Conservation (phyloP, 1,140 invertebrate species). For the Scylla paramamosain region DNA sequence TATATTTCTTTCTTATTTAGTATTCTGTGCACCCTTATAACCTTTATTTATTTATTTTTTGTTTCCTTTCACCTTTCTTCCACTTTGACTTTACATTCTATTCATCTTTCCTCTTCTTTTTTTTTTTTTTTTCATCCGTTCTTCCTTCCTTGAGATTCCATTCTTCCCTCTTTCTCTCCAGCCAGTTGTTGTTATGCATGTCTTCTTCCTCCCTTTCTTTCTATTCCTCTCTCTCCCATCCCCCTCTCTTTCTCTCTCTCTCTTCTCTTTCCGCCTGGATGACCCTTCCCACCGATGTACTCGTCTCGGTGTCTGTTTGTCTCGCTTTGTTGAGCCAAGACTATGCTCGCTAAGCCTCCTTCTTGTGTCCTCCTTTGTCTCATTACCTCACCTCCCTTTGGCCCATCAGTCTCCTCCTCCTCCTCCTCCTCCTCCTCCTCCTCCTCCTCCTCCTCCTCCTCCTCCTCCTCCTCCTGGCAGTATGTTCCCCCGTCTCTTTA, state of each 20-base stretch:
- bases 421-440: slow-evolving; percentile 31
- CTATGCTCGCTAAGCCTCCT: background rate
- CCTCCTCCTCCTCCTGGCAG: slow-evolving; percentile 17
- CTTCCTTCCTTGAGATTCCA: no score
- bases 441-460: slow-evolving; percentile 17
- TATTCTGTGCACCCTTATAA: no score
- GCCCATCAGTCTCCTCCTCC: background rate
- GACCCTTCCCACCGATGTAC: background rate
- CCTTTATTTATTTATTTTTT: no score
- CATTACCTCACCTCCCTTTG: background rate
- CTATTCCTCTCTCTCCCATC: background rate
- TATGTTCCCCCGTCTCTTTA: background rate
- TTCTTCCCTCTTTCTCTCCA: no score
- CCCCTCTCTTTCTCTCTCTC: background rate
- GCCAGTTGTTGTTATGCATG: no score
- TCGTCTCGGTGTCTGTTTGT: background rate
- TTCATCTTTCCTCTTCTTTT: no score
- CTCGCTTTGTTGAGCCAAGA: background rate
- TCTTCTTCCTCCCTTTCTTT: background rate
- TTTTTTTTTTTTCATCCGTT: no score
- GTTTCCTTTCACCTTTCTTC: no score
- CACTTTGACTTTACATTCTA: no score
- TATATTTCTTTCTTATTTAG: no score
- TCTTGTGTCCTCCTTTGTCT: background rate
- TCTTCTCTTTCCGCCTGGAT: background rate